phyloP scores from a whole-genome alignment of 2,797 vertebrate species.

The Neomorphus geoffroyi region DNA sequence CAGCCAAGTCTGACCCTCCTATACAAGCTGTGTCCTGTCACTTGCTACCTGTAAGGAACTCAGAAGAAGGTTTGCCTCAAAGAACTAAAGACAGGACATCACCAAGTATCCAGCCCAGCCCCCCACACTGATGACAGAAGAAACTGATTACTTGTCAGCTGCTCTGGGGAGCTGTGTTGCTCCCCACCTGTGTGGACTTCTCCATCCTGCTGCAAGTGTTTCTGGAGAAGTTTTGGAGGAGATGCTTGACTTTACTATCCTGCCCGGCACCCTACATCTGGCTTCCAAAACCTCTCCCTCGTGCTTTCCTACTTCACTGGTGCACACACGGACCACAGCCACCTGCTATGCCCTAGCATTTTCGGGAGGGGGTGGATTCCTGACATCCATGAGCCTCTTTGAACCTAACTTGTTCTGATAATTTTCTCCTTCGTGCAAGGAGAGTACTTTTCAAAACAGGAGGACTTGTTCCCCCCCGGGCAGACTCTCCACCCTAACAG shows the following conservation, averaged over 20 bases:
- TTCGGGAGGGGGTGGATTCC: neutral
- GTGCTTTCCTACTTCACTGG: neutral
- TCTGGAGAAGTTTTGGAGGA: neutral
- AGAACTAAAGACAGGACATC: too few species aligned
- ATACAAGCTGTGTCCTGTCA: neutral
- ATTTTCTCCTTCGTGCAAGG: neutral
- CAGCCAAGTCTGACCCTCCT: neutral
- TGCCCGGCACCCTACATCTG: neutral
- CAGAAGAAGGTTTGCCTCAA: too few species aligned
- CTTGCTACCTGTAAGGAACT: too few species aligned
- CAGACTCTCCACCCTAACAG: fast-evolving
- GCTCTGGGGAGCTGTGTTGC: neutral
- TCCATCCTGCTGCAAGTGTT: neutral
- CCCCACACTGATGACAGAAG: too few species aligned
- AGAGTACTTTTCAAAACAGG: neutral
- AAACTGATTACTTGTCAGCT: neutral
- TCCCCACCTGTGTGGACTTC: neutral
- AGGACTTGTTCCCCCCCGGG: fast-evolving
- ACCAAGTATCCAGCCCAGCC: too few species aligned
- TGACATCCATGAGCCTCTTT: neutral
- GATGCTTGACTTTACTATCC: neutral
- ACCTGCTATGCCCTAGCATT: fast-evolving
- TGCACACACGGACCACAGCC: neutral
- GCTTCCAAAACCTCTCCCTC: neutral
- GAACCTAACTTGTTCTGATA: neutral